These are phyloP conservation scores for Gallinago undulata DNA, from an alignment of 2,113 vertebrate species.

Conservation along the genomic window DNA sequence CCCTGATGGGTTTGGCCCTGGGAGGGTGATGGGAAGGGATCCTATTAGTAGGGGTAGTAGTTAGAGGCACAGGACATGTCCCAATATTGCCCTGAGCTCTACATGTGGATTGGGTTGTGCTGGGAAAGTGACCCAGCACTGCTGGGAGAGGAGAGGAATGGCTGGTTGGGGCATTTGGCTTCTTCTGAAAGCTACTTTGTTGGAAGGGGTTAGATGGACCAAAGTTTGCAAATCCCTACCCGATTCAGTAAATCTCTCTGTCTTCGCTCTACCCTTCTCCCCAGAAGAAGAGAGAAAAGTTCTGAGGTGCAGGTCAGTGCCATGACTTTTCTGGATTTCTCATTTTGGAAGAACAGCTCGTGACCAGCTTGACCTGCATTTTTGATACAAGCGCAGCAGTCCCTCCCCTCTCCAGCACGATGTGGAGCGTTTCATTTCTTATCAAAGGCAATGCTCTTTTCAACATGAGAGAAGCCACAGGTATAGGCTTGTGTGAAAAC, in stretches of 20 bases:
- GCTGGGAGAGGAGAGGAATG: not conserved
- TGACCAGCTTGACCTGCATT: not conserved
- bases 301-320: not conserved
- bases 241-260: rapidly evolving
- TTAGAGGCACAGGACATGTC: not conserved
- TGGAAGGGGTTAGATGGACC: not conserved
- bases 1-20: not conserved
- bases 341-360: not conserved
- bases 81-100: not conserved
- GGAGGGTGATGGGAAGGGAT: not conserved
- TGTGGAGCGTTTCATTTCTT: not conserved
- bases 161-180: not conserved
- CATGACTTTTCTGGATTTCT: not conserved
- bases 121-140: not conserved
- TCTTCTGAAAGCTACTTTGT: not conserved
- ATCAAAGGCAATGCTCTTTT: not conserved
- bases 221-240: not conserved
- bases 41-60: too few relatives aligned
- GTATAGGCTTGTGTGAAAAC: not conserved
- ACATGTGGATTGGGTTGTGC: not conserved
- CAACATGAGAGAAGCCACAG: not conserved
- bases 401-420: not conserved
- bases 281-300: not conserved
- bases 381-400: not conserved
- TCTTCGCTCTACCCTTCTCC: not conserved